Evolutionary conservation across 1,140 invertebrate genomes (phyloP).

Genomic region (Drosophila nasuta): DNA sequence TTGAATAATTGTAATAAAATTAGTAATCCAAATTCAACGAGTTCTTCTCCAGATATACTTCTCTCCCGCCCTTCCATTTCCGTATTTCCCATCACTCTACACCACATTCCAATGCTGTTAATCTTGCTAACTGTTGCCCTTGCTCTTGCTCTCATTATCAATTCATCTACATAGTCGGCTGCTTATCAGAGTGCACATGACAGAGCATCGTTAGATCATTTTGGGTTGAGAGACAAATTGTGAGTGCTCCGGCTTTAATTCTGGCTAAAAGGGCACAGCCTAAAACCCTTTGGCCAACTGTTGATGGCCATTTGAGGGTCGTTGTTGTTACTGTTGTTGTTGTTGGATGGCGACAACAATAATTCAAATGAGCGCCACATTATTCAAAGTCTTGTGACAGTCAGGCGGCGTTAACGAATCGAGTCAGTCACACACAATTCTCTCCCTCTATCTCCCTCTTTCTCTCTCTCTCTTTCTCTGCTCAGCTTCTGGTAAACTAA

Average conservation of each 20-base stretch:
- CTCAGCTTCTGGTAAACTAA: conserved; percentile 35
- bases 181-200: conserved; percentile 12
- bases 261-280: conserved; percentile 33
- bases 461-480: background rate
- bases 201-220: conserved; percentile 27
- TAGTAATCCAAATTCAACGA: too few species aligned
- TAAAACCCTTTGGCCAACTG: conserved; percentile 50
- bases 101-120: background rate
- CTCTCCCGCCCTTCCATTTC: background rate
- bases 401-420: conserved; percentile 65
- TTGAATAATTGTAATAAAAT: too few species aligned
- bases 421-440: conserved; percentile 34
- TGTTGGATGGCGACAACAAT: conserved; percentile 62
- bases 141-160: conserved; percentile 8
- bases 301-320: conserved; percentile 34
- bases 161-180: conserved; percentile 13
- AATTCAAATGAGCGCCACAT: conserved; percentile 79
- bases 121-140: background rate
- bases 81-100: background rate
- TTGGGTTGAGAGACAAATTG: conserved; percentile 43
- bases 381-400: conserved; percentile 72
- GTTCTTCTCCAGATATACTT: too few species aligned
- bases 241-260: conserved; percentile 23
- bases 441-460: background rate
- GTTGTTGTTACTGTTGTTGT: conserved; percentile 24